phyloP scores from a whole-genome alignment of 1,140 invertebrate species.

The Heterodera carotae region DNA sequence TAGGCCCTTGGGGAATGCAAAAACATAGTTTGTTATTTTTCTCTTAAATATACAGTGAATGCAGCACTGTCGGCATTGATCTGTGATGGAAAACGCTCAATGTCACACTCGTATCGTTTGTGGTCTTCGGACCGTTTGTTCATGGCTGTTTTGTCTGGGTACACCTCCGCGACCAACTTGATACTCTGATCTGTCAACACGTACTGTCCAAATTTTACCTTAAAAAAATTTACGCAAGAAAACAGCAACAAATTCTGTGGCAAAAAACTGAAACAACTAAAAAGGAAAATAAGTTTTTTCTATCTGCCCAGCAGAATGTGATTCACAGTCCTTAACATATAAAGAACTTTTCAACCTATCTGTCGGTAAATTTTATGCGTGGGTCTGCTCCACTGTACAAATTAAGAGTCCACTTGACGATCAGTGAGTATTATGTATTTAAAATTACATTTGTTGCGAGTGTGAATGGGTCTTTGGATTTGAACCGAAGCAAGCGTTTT shows the following conservation, averaged over 20 bases:
- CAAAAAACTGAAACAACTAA: too few species aligned
- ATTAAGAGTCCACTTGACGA: too few species aligned
- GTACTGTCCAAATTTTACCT: conserved; percentile 45
- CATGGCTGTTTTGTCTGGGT: conserved; percentile 42
- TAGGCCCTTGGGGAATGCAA: too few species aligned
- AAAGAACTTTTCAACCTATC: too few species aligned
- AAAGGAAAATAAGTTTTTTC: background rate
- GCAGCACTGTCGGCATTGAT: conserved; percentile 55
- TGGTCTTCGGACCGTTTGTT: conserved; percentile 38
- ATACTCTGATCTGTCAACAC: conserved; percentile 42
- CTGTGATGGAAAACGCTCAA: conserved; percentile 47
- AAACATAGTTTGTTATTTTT: too few species aligned
- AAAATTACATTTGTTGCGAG: conserved; percentile 43
- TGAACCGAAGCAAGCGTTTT: conserved; percentile 34
- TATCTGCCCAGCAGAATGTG: too few species aligned
- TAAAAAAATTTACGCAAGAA: background rate
- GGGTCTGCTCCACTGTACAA: too few species aligned
- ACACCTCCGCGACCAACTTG: conserved; percentile 46
- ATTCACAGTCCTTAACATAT: too few species aligned
- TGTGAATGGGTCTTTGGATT: conserved; percentile 47
- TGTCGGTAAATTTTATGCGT: too few species aligned
- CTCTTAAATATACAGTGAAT: conserved; percentile 55
- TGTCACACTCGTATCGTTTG: conserved; percentile 51
- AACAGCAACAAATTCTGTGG: too few species aligned
- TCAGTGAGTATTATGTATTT: too few species aligned